Evolutionary conservation across 2,113 vertebrate genomes (phyloP).

Genomic region (Climacteris rufus): DNA sequence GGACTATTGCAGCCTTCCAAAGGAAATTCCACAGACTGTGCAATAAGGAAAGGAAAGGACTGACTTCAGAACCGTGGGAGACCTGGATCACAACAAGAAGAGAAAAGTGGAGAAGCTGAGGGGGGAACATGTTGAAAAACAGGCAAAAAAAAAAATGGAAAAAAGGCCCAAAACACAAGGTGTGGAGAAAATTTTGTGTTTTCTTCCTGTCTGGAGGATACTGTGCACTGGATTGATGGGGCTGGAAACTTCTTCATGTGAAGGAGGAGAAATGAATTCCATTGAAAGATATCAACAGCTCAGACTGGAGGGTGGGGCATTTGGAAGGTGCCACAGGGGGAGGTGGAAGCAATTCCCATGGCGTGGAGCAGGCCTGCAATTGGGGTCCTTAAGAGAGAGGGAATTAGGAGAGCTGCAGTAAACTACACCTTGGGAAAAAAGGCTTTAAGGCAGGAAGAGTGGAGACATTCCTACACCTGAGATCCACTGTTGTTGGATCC

Average conservation of each 20-base stretch:
- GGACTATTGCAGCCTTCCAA: background rate
- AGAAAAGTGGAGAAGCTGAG: background rate
- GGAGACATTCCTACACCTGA: background rate
- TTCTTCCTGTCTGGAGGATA: background rate
- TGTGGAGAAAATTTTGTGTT: background rate
- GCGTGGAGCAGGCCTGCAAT: background rate
- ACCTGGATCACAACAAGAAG: rapidly evolving
- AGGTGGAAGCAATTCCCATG: background rate
- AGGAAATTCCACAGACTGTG: background rate
- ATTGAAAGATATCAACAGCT: background rate
- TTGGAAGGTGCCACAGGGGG: background rate
- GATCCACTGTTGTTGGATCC: background rate
- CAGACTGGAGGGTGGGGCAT: background rate
- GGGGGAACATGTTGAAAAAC: rapidly evolving
- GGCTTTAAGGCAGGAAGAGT: background rate
- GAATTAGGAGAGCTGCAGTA: background rate
- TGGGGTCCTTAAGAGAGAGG: background rate
- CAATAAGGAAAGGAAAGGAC: background rate
- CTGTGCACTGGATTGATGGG: rapidly evolving
- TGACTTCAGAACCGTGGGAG: background rate
- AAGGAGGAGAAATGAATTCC: background rate
- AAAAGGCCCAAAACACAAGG: background rate
- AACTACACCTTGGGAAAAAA: background rate
- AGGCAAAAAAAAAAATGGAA: background rate
- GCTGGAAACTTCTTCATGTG: background rate